phyloP scores from a whole-genome alignment of 2,113 vertebrate genomes.

The Pelecanoides urinatrix region DNA sequence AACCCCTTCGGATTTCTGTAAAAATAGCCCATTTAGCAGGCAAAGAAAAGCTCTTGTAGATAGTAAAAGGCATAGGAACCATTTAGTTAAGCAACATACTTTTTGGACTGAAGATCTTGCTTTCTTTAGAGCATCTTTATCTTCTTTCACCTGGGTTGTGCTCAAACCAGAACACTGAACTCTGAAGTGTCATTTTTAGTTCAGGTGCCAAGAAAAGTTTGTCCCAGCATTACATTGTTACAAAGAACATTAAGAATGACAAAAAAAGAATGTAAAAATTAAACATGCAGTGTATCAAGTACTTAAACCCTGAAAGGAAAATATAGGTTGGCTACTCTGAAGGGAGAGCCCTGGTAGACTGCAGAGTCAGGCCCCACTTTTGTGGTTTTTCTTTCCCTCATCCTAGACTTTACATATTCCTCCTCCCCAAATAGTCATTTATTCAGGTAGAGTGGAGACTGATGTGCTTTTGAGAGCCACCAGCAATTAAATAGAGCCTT shows the following conservation, averaged over 20 bases:
- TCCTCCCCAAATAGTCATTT: background rate
- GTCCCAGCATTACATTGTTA: background rate
- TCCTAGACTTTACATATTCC: background rate
- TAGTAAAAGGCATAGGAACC: background rate
- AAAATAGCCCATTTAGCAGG: background rate
- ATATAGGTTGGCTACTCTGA: background rate
- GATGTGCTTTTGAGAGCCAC: background rate
- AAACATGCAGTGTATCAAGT: background rate
- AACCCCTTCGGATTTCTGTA: background rate
- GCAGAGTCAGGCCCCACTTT: background rate
- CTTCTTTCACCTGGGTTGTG: background rate
- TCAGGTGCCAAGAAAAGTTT: background rate
- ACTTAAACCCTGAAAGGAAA: background rate
- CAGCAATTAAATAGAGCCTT: background rate
- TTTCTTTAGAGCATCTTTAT: background rate
- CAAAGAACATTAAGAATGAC: background rate
- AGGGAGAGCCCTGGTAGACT: background rate
- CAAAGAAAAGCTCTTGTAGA: background rate
- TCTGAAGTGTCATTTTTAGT: background rate
- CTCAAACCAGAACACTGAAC: background rate
- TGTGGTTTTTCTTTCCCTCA: background rate
- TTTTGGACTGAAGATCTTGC: background rate
- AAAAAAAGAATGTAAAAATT: background rate
- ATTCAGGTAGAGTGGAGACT: background rate
- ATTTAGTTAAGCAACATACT: background rate